Base-by-base conservation (phyloP, 2,113 vertebrate genomes). In the Gymnocephalus cernua region DNA sequence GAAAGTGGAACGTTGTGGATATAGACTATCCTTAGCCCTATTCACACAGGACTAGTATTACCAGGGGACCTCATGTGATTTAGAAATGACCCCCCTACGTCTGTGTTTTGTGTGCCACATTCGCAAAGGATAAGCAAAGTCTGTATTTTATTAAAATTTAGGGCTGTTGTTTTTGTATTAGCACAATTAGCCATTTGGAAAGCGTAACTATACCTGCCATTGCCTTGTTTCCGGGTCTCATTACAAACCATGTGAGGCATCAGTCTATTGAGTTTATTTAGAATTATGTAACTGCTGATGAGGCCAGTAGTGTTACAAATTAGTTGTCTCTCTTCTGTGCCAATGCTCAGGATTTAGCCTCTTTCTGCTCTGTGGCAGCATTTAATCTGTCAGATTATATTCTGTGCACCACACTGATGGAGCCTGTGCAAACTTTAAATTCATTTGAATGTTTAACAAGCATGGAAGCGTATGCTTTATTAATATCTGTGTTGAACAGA, bases 251-350 rank as follows among this genome's bases (percentile, higher is more conserved):
- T 54, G 56, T 58, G 82, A 74, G 45, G 65, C 74, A 82, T 69
- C 51, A 41, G 72, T 87, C 82, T 79, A 84, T 66, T 56, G 82
- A 83, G 76, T 59, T 80, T 58, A 66, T 77, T 35, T 75, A 80
- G 70, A 66, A 77, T 85, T 70, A 77, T 80, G 76, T 84, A 83
- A 85, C 72, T 58, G 74, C 68, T 74, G 83, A 89, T 82, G 69
- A 78, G 29, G 73, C 70, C 53, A 63, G 18, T 65, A 15, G 54
- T 56, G 45, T 62, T 85, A 71, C 82, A 72, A 72, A 87, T 82
- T 61, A 74, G 80, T 82, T 91, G 85, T 85, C 73, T 77, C 78
- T 79, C 51, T 11, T 83, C 44, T 23, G 29, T 79, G 82, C 84
- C 79, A 77, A 5, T 6, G 32, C 51, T 75, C 58, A 35, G 45